Percentiles rank a stretch among this genome's conserved stretches.
Conservation (phyloP, 2,113 vertebrate species). For the Gnathonemus longibarbis region DNA sequence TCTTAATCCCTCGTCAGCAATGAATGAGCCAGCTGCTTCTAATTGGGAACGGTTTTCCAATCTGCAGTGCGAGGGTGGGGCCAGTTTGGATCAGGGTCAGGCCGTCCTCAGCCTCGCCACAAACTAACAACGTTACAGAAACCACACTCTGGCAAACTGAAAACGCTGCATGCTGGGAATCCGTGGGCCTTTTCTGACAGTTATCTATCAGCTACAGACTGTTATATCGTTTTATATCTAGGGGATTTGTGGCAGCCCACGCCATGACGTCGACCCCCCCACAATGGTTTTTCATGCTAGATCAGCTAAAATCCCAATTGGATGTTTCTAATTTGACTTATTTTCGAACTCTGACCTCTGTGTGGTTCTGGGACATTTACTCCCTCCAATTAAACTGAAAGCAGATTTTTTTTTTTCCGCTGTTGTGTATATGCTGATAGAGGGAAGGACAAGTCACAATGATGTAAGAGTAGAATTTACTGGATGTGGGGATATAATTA, state of each 20-base stretch:
- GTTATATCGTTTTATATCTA: background rate
- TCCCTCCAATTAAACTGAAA: background rate
- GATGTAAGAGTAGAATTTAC: background rate
- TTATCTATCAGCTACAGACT: background rate
- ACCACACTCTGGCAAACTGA: background rate
- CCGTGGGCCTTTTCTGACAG: background rate
- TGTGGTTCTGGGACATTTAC: background rate
- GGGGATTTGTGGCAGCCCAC: background rate
- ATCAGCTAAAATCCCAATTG: background rate
- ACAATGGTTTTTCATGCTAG: background rate
- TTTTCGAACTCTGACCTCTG: background rate
- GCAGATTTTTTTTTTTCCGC: background rate
- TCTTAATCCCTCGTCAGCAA: background rate
- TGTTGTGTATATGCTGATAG: background rate
- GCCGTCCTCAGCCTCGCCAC: background rate
- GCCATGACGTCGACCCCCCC: background rate
- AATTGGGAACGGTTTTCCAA: background rate
- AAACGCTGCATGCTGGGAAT: background rate
- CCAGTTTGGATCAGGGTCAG: background rate
- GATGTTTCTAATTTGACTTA: background rate
- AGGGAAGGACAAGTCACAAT: background rate
- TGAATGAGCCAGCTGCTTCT: background rate
- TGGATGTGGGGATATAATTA: conserved; percentile 2
- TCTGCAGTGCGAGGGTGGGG: background rate
- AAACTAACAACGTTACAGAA: background rate